Evolutionary conservation across 2,113 vertebrate species (phyloP), one percentile per base, ranked within the genome.

Genomic region (Nothocercus julius): DNA sequence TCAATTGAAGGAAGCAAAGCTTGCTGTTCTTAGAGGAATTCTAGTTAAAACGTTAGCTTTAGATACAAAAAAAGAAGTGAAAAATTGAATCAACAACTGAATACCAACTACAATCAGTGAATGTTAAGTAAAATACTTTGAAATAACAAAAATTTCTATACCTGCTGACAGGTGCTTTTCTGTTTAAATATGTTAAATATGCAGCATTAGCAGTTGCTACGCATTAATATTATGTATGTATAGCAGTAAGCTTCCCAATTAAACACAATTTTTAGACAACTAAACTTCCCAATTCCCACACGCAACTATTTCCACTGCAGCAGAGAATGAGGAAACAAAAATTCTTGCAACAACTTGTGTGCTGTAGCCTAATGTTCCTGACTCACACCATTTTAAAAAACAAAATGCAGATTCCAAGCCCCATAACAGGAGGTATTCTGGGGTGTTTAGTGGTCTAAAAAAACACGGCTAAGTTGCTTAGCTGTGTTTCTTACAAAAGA

Each of bases 151-250:
- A 61, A 44, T 74, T 53, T 63, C 47, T 85, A 19, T 89, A 85
- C 87, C 73, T 77, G 51, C 47, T 77, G 54, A 82, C 84, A 82
- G 67, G 59, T 87, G 49, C 34, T 64, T 88, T 85, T 77, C 78
- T 94, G 40, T 78, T 90, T 74, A 27, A 59, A 64, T 70, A 22
- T 27, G 49, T 76, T 40, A 89, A 70, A 74, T 85, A 67, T 3
- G 32, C 24, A 74, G 45, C 45, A 20, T 68, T 68, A 73, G 42
- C 27, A 17, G 49, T 83, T 75, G 30, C 64, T 83, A 64, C n/a
- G 27, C 30, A 6, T 79, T 80, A 30, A n/a, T 82, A 25, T 13
- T n/a, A 9, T 24, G 36, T 34, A 16, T 22, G 53, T 6, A 3
- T 21, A 61, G 36, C 30, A 2, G 42, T 45, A 30, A 83, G 30